Evolutionary conservation across 2,888 invertebrate genomes (phyloP), one percentile per base, ranked within the genome.

Genomic region (Magallana nippona): DNA sequence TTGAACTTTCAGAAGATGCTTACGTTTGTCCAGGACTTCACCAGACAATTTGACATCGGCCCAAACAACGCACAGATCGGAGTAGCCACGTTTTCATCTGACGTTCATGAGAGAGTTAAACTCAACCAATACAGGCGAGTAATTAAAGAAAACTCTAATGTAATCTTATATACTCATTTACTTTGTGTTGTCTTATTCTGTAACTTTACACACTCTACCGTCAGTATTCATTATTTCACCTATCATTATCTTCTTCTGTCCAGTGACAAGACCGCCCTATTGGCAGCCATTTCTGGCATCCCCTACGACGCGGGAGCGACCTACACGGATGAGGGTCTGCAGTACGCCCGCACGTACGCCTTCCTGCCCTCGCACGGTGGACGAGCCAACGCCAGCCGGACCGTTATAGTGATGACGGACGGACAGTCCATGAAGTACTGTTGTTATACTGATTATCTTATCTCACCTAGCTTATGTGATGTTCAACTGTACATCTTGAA

Each of bases 331-430:
- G 84, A 84, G 22, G 90, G 87, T 10, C 78, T 90, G 32, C 32
- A 84, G 15, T 88, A 84, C 81, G 89, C 88, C 17, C 84, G 88
- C n/a, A 56, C 63, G 19, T 78, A 82, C 55, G 89, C 88, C 27
- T 90, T 90, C 81, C 55, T 79, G 11, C 82, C 84, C 0, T 44
- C 84, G 2, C 88, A 90, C 77, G 90, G 90, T 82, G 84, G 81
- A 15, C 85, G 90, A 55, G 27, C 81, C 11, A 87, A 87, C 60
- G 88, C 87, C 1, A 85, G 86, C 0, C 83, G 88, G 62, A 84
- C 89, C 3, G 88, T 90, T 0, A 83, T 90, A 22, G 88, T 90
- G 0, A 79, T 90, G 13, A 90, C 90, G 2, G 90, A 89, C 55
- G 90, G 90, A 13, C 86, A 88, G 22, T 90, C 90, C 2, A 79